Base-by-base conservation (phyloP, 2,888 invertebrate species). In the Scaptomyza reducta region DNA sequence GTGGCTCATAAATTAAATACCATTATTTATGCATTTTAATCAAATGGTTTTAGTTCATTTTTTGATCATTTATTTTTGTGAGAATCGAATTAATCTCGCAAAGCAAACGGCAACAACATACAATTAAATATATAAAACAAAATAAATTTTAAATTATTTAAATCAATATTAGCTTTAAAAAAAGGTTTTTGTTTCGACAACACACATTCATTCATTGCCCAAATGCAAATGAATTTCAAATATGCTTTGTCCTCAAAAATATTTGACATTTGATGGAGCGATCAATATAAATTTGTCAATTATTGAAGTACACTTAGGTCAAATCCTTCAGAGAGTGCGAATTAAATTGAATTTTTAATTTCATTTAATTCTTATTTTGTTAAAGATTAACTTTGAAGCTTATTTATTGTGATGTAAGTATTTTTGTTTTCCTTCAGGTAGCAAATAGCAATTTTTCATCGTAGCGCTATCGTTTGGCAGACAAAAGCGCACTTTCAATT, bases 1-100 rank as follows among this genome's bases (percentile, higher is more conserved):
- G 13, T 31, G 11, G 13, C 11, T 7, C n/a, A 41, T 25, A 33
- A 22, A 57, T 63, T 22, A 38, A 56, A 62, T 53, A 33, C 2
- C 25, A 59, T 76, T 61, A 65, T 59, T 74, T 72, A 56, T 61
- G 46, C 55, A 62, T 47, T 66, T 49, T 33, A 27, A 47, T 64
- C 31, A 55, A 50, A 46, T 45, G 31, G 14, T 22, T 38, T 64
- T 33, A 42, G 16, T 14, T n/a, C 5, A n/a, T 22, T 35, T 27
- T 33, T 7, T n/a, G 29, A n/a, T 40, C 3, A 25, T 45, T 50
- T 55, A 31, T 60, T 60, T 38, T 16, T 16, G 5, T 10, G 2
- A 16, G 16, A 35, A 22, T 35, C n/a, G 13, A 9, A 35, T 14
- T 50, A 6, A 50, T 27, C 16, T 14, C 11, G n/a, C 22, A 35